Conservation (phyloP, 2,113 vertebrate species). For the Tragelaphus buxtoni region DNA sequence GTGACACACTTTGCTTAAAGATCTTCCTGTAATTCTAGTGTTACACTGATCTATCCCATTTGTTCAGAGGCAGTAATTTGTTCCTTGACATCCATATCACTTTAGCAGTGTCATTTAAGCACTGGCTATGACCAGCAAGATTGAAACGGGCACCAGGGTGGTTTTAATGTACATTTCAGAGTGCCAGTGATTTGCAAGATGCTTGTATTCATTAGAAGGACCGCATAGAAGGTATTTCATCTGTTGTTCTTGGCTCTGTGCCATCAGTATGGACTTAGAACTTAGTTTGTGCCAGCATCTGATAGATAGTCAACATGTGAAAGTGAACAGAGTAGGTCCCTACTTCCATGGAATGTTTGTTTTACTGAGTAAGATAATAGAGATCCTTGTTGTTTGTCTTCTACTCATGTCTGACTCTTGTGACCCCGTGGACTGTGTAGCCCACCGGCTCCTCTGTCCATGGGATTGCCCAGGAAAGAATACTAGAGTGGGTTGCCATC, state of each 20-base stretch:
- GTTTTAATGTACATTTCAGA: background rate
- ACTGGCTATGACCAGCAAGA: background rate
- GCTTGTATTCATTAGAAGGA: background rate
- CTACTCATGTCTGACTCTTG: background rate
- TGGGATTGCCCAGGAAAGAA: background rate
- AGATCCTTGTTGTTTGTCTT: background rate
- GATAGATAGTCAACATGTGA: background rate
- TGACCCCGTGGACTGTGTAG: background rate
- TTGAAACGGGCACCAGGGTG: no score
- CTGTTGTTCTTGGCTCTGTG: background rate
- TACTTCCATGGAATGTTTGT: background rate
- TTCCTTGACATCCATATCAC: background rate
- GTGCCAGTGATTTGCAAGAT: background rate
- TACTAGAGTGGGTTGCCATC: background rate
- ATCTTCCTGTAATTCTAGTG: background rate
- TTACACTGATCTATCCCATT: background rate
- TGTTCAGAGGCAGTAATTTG: background rate
- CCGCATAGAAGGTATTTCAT: rapidly evolving
- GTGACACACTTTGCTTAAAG: background rate
- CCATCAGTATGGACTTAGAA: background rate
- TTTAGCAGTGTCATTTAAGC: background rate
- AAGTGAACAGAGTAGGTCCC: background rate
- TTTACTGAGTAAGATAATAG: background rate
- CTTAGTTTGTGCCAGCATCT: background rate
- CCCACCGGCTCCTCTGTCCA: background rate